Evolutionary conservation across 1,140 invertebrate species (phyloP), one percentile per base, ranked within the genome.

Genomic region (Magallana gigas): DNA sequence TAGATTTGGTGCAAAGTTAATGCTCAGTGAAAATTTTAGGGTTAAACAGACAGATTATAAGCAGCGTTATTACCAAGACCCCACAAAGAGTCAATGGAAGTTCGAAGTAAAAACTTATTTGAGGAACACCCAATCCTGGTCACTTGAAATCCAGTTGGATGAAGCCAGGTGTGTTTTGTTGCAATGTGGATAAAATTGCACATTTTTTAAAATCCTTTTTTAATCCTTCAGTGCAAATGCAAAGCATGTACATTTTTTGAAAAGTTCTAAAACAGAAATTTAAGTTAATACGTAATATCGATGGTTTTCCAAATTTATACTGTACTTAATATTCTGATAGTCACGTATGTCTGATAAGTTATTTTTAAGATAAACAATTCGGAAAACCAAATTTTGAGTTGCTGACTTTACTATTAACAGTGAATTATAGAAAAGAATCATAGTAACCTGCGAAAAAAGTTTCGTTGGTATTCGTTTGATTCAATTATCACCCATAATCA

Each of bases 1-100:
- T 76, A 76, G 18, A 76, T 76, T 76, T 76, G 68, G 68, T 76
- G 68, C 68, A 76, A 76, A 76, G 68, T 76, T 76, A 76, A 76
- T 76, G 68, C 68, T 29, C 23, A 29, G 68, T 76, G 68, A 76
- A 76, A 29, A 76, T 29, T 23, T 76, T 76, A 11, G 68, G 68
- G 68, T 76, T 36, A 76, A 29, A 76, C 68, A 76, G 68, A 76
- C 68, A 76, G 68, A 76, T 29, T 29, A 11, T 29, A 29, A 12
- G 23, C 12, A 29, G 1, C 23, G 23, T 6, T 23, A 12, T 29
- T 29, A 76, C 68, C 68, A 76, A 29, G 68, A 76, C 68, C 68
- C 23, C 68, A 76, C 68, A 76, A 29, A 29, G 36, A 76, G 68
- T 76, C 68, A 76, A 9, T 29, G 68, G 8, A 76, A 48, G 36